Evolutionary conservation across 2,888 invertebrate species (phyloP).

Genomic region (Thyatira batis): DNA sequence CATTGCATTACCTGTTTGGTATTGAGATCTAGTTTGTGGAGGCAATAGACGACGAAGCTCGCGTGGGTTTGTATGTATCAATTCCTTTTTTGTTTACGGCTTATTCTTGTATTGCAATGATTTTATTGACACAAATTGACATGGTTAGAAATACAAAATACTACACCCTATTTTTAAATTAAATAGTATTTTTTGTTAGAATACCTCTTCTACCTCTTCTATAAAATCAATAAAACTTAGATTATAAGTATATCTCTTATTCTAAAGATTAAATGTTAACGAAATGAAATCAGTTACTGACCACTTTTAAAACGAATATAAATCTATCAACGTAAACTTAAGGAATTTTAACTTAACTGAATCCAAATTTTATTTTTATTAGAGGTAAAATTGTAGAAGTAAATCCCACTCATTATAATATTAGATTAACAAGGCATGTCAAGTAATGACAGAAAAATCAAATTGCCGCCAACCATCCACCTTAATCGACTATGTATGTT

Average conservation of each 20-base stretch:
- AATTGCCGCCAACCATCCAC: constrained; percentile 39
- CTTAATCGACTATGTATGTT: constrained; percentile 50
- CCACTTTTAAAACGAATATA: too few relatives aligned
- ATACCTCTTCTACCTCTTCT: too few relatives aligned
- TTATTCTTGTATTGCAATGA: neutral
- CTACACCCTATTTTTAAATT: too few relatives aligned
- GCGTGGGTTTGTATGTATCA: neutral
- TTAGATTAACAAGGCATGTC: constrained; percentile 38
- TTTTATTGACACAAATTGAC: neutral
- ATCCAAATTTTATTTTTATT: neutral
- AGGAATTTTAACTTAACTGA: neutral
- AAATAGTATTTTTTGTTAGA: too few relatives aligned
- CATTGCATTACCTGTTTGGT: constrained; percentile 1
- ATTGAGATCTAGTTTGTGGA: constrained; percentile 12
- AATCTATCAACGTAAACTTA: too few relatives aligned
- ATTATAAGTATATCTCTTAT: too few relatives aligned
- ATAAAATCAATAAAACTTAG: too few relatives aligned
- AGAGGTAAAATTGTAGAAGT: constrained; percentile 25
- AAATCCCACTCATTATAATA: constrained; percentile 38
- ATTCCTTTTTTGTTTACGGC: neutral
- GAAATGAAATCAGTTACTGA: too few relatives aligned
- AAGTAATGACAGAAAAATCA: constrained; percentile 29
- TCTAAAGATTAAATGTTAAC: too few relatives aligned
- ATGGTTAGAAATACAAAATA: too few relatives aligned
- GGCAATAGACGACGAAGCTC: neutral